A percentile compares a stretch with the other conserved stretches of the same genome.
These are phyloP conservation scores for Nematolebias whitei DNA, from an alignment of 2,113 vertebrate species.

Conservation along the genomic window DNA sequence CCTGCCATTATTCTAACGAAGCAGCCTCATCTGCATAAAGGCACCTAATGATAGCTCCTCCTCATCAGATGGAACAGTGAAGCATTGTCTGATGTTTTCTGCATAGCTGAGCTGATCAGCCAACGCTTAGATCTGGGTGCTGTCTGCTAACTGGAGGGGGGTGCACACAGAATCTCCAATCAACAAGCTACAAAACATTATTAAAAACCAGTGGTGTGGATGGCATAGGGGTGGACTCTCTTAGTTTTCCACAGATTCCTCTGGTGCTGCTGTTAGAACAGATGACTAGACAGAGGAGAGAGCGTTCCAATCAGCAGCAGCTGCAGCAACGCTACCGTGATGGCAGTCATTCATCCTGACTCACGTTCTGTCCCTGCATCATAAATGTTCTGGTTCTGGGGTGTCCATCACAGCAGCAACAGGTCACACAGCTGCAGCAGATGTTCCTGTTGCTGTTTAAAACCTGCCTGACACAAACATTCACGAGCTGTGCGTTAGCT, in stretches of 20 bases:
- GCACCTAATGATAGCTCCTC: constrained; percentile 62
- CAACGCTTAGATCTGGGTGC: constrained; percentile 1
- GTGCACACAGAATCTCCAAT: constrained; percentile 32
- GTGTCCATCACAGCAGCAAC: too few relatives aligned
- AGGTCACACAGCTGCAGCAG: neutral
- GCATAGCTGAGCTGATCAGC: constrained; percentile 10
- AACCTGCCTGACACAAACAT: neutral
- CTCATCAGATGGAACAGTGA: constrained; percentile 22
- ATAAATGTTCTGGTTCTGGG: neutral
- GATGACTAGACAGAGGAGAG: constrained; percentile 57
- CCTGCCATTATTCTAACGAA: constrained; percentile 59
- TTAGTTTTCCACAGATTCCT: constrained; percentile 26
- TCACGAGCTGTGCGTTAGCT: neutral
- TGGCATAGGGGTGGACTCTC: constrained; percentile 52
- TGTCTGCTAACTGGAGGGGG: neutral
- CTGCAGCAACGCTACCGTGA: constrained; percentile 5
- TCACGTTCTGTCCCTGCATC: neutral
- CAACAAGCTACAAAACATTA: constrained; percentile 58
- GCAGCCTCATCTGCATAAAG: constrained; percentile 65
- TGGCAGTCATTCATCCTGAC: neutral
- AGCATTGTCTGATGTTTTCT: neutral
- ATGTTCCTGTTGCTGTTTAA: neutral
- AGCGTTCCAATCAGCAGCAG: constrained; percentile 60
- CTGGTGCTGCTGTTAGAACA: constrained; percentile 49
- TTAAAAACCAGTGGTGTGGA: constrained; percentile 61